Evolutionary conservation across 2,888 invertebrate species (phyloP).

Genomic region (Homarus gammarus): DNA sequence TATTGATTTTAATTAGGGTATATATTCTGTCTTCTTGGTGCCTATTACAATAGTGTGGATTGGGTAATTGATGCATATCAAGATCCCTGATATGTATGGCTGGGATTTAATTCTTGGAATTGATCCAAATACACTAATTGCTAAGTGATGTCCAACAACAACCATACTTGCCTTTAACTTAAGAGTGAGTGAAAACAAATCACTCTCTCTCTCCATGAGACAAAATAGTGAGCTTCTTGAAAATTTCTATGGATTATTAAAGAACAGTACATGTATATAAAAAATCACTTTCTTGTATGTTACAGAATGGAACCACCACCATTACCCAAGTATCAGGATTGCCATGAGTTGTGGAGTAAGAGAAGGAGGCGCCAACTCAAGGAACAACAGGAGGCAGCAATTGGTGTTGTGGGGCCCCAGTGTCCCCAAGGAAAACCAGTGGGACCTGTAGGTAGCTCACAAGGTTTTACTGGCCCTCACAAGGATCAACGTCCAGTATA

Average conservation of each 20-base stretch:
- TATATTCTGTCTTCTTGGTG: no score
- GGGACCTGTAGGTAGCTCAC: constrained; percentile 38
- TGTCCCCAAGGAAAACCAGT: constrained; percentile 43
- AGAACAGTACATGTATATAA: not conserved
- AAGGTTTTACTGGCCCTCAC: constrained; percentile 53
- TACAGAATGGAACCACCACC: constrained; percentile 86
- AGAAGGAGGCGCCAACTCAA: constrained; percentile 91
- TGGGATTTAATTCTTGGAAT: no score
- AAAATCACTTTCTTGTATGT: not conserved
- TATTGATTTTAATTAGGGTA: no score
- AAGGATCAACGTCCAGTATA: constrained; percentile 59
- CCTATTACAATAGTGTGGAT: no score
- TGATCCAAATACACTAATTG: no score
- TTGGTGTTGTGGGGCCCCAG: constrained; percentile 38
- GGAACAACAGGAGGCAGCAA: constrained; percentile 85
- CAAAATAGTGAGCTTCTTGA: no score
- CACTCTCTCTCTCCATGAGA: no score
- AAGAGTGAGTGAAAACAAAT: no score
- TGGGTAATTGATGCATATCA: no score
- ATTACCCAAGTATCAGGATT: constrained; percentile 97
- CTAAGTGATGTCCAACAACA: no score
- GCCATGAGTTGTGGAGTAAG: constrained; percentile 99
- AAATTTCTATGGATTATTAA: not conserved
- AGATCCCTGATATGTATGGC: no score
- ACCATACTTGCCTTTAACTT: no score